Conservation (phyloP, 2,888 invertebrate species). For the Geophilus truncorum region DNA sequence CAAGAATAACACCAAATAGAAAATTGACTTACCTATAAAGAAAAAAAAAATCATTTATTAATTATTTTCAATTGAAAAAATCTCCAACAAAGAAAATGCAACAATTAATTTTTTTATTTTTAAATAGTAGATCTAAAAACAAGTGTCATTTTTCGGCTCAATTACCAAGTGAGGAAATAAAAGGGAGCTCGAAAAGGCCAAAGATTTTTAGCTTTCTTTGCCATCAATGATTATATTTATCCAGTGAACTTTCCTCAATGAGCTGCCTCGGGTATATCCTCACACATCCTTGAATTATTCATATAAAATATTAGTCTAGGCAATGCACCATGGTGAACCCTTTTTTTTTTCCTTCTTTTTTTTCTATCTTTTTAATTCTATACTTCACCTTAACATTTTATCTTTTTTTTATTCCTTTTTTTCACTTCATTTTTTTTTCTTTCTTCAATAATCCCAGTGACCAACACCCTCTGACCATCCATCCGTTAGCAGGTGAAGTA, state of each 20-base stretch:
- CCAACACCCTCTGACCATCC: conserved; percentile 14
- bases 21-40: neutral
- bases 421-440: neutral
- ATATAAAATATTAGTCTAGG: neutral
- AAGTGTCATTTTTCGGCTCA: too few species aligned
- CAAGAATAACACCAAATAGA: neutral
- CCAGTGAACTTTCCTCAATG: conserved; percentile 10
- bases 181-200: neutral
- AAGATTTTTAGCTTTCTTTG: neutral
- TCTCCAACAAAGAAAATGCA: neutral
- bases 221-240: neutral
- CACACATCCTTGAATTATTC: neutral
- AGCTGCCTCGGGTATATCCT: neutral
- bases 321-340: neutral
- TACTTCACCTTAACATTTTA: neutral
- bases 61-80: too few species aligned
- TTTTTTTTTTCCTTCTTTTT: neutral
- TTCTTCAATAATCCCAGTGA: neutral
- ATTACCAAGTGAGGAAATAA: neutral
- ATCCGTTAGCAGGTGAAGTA: conserved; percentile 11
- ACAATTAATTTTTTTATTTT: neutral
- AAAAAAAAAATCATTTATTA: too few species aligned
- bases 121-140: too few species aligned
- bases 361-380: neutral
- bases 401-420: neutral